phyloP scores from a whole-genome alignment of 2,888 invertebrate species.

The Strigamia maritima region DNA sequence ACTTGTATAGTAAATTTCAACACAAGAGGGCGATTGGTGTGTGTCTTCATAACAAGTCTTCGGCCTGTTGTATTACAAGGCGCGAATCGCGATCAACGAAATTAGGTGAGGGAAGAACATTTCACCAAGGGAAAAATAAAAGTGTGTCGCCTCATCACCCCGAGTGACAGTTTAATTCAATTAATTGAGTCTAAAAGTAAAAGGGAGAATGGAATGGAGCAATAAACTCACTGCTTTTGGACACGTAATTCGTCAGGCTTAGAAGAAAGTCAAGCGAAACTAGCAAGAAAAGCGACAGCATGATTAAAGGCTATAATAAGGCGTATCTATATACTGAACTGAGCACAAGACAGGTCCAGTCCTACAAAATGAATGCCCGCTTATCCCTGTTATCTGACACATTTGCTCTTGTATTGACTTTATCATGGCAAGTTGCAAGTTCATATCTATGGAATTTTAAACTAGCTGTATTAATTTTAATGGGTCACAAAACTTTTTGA shows the following conservation, averaged over 20 bases:
- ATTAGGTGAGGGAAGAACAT: not conserved
- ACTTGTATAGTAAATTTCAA: not conserved
- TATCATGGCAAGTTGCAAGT: not conserved
- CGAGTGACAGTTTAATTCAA: constrained; percentile 24
- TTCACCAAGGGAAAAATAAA: not conserved
- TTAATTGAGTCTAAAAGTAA: constrained; percentile 24
- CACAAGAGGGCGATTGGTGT: not conserved
- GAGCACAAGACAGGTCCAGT: not conserved
- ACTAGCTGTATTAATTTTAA: not conserved
- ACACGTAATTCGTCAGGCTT: constrained; percentile 13
- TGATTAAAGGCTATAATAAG: constrained; percentile 1
- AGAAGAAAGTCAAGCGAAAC: not conserved
- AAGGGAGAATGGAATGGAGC: not conserved
- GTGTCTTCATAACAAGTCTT: too few species aligned
- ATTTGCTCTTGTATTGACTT: not conserved
- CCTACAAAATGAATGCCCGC: not conserved
- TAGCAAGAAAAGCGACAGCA: not conserved
- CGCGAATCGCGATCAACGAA: not conserved
- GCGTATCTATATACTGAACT: not conserved
- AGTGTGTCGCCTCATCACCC: constrained; percentile 17
- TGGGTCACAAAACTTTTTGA: not conserved
- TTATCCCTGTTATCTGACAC: not conserved
- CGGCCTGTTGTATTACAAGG: not conserved
- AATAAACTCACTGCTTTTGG: not conserved
- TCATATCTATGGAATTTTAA: not conserved